These are phyloP conservation scores for Drosophila ezoana DNA, from an alignment of 2,888 invertebrate genomes.

Conservation along the genomic window DNA sequence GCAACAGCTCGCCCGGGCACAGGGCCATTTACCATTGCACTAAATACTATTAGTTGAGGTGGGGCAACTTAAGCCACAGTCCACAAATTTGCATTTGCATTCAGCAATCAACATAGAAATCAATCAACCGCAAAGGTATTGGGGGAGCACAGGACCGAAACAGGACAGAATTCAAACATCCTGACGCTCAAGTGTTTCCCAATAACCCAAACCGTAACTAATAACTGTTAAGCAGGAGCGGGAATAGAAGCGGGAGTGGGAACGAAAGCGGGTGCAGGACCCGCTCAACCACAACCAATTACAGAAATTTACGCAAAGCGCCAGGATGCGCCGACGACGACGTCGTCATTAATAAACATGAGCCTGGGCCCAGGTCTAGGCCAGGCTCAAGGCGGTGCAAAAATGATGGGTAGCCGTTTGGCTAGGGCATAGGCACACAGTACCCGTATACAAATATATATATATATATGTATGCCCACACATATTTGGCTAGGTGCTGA, in stretches of 20 bases:
- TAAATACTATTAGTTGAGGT: conserved; percentile 43
- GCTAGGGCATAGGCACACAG: conserved; percentile 15
- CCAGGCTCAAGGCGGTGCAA: conserved; percentile 39
- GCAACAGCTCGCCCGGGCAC: conserved; percentile 37
- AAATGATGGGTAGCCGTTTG: conserved; percentile 43
- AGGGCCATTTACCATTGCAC: conserved; percentile 29
- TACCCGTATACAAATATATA: conserved; percentile 1
- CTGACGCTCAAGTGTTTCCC: conserved; percentile 61
- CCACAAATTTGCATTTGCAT: conserved; percentile 69
- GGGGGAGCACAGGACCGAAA: conserved; percentile 5
- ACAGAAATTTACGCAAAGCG: conserved; percentile 74
- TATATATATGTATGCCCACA: neutral
- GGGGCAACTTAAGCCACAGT: conserved; percentile 19
- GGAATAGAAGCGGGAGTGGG: conserved; percentile 5
- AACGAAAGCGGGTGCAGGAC: conserved; percentile 16
- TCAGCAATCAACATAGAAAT: conserved; percentile 71
- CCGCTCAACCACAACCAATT: conserved; percentile 73
- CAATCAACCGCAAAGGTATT: conserved; percentile 69
- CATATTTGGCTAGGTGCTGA: conserved; percentile 43
- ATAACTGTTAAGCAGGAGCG: conserved; percentile 57
- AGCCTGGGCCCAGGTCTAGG: conserved; percentile 55
- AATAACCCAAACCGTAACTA: conserved; percentile 71
- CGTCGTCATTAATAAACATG: conserved; percentile 75
- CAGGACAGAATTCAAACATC: conserved; percentile 31
- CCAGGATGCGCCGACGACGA: conserved; percentile 58